phyloP scores from a whole-genome alignment of 2,797 vertebrate species.

The Enteromius fasciolatus region DNA sequence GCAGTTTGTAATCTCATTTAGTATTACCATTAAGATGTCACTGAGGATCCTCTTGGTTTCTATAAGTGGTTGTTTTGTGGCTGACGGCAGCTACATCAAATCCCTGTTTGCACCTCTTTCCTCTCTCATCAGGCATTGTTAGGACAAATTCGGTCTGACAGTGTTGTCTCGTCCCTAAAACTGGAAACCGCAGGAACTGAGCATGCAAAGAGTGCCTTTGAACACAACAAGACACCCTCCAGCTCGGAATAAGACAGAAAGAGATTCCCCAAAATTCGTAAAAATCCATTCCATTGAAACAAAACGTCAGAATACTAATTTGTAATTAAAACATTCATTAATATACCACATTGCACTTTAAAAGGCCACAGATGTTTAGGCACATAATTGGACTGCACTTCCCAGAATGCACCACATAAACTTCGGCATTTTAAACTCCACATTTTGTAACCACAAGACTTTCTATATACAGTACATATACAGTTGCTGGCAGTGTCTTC shows the following conservation, averaged over 20 bases:
- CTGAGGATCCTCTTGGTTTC: neutral
- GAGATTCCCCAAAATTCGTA: conserved; percentile 8
- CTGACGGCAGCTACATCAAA: neutral
- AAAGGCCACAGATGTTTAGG: conserved; percentile 62
- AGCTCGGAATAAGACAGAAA: conserved; percentile 30
- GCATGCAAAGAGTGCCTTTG: conserved; percentile 48
- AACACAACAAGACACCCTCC: conserved; percentile 29
- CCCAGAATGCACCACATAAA: conserved; percentile 23
- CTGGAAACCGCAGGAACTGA: conserved; percentile 57
- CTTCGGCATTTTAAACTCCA: neutral
- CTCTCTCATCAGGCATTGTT: conserved; percentile 41
- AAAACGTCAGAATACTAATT: conserved; percentile 66
- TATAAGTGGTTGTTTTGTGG: conserved; percentile 13
- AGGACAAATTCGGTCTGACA: conserved; percentile 60
- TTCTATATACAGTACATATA: neutral
- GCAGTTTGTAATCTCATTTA: conserved; percentile 9
- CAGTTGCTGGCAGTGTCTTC: conserved; percentile 3
- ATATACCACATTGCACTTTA: conserved; percentile 63
- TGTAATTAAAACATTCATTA: conserved; percentile 69
- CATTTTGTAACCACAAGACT: neutral
- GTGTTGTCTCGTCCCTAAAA: conserved; percentile 53
- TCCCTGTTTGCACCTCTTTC: conserved; percentile 33
- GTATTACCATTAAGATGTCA: conserved; percentile 38
- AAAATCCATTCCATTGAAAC: conserved; percentile 67
- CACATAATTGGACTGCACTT: conserved; percentile 26